Base-by-base conservation (phyloP, 2,113 vertebrate species). In the Actinemys pallida region DNA sequence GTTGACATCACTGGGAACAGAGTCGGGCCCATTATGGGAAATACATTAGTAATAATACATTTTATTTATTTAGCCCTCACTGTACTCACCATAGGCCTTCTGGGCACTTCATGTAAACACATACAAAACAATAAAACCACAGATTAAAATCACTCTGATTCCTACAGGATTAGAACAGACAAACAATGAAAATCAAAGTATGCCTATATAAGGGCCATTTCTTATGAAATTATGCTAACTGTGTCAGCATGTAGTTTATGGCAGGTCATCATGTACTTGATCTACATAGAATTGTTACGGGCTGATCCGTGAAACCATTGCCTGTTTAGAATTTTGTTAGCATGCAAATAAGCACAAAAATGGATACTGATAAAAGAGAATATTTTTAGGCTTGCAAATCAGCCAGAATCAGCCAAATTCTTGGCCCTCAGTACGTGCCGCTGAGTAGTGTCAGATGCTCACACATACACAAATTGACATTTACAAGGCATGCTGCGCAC, bases 321-420 rank as follows among this genome's bases (percentile, higher is more conserved):
- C 75, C 90, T 90, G 82, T 84, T 92, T 76, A 96, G 95, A 87
- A 90, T 89, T 97, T 96, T 97, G 57, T 88, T 93, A 96, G 88
- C 82, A 95, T 72, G 93, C 81, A 96, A 95, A 97, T 94, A 97
- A 95, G 54, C 87, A 94, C 82, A 87, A 89, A 95, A 97, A 92
- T 84, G 93, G 90, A 92, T 96, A 97, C 95, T 96, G 98, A 98
- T 98, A 98, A 97, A 98, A 92, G 47, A 59, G 92, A 97, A 86
- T 97, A 98, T 97, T 97, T 98, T 98, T 98, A 97, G 96, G 81
- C 72, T 88, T 94, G 56, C 94, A 96, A 83, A 98, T 97, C 94
- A 93, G 90, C 89, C 83, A 42, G 22, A 89, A 80, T 83, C 94
- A 93, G 97, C 94, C 93, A 98, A 97, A 96, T 97, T 96, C 96